Evolutionary conservation across 2,888 invertebrate genomes (phyloP).

Genomic region (Volucella bombylans): DNA sequence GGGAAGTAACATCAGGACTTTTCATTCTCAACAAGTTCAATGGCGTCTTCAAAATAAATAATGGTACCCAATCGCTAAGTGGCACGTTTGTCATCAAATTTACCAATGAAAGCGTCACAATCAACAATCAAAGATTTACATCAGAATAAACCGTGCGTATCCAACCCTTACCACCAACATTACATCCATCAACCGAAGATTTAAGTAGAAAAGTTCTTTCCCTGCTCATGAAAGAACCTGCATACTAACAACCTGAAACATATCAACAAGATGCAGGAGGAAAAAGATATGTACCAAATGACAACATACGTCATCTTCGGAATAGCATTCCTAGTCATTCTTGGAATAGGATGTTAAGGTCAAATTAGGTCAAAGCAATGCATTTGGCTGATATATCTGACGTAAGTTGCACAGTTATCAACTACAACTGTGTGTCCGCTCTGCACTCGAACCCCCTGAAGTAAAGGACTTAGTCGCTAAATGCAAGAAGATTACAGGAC

Average conservation of each 20-base stretch:
- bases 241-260: slow-evolving; percentile 21
- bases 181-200: slow-evolving; percentile 12
- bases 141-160: slow-evolving; percentile 5
- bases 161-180: slow-evolving; percentile 2
- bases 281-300: slow-evolving; percentile 1
- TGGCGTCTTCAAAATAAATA: slow-evolving; percentile 6
- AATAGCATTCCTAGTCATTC: background rate
- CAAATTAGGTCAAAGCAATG: too few species aligned
- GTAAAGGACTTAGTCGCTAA: too few species aligned
- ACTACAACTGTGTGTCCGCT: too few species aligned
- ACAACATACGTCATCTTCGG: slow-evolving; percentile 7
- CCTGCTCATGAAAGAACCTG: slow-evolving; percentile 17
- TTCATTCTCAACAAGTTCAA: slow-evolving; percentile 28
- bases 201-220: slow-evolving; percentile 30
- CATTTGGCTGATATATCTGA: too few species aligned
- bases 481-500: too few species aligned
- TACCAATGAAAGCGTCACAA: slow-evolving; percentile 1
- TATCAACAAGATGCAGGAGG: slow-evolving; percentile 3
- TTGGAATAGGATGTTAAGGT: too few species aligned
- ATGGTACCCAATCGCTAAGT: background rate
- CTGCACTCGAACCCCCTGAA: too few species aligned
- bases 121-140: slow-evolving; percentile 30
- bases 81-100: slow-evolving; percentile 32
- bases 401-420: too few species aligned
- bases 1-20: slow-evolving; percentile 17